Evolutionary conservation across 2,888 invertebrate genomes (phyloP).

Genomic region (Lasius platythorax): DNA sequence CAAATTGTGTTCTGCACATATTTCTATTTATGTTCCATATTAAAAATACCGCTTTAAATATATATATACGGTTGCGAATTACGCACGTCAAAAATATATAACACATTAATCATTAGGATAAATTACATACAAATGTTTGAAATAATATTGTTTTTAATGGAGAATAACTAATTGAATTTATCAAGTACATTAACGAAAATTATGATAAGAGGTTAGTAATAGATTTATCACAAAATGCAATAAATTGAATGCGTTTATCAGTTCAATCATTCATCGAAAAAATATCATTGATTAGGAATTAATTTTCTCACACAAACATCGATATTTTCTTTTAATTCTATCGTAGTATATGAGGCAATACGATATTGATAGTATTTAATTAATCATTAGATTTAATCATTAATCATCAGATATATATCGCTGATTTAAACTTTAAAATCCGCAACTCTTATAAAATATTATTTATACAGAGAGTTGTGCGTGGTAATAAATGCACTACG

Average conservation of each 20-base stretch:
- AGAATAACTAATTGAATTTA: not conserved
- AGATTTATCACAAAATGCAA: conserved; percentile 21
- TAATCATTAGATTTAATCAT: conserved; percentile 21
- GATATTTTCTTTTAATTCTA: conserved; percentile 11
- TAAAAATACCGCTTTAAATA: not conserved
- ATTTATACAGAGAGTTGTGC: conserved; percentile 12
- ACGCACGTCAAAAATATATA: not conserved
- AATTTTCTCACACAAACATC: conserved; percentile 2
- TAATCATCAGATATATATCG: not conserved
- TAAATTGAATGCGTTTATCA: conserved; percentile 5
- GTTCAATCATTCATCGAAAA: not conserved
- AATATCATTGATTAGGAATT: not conserved
- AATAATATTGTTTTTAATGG: not conserved
- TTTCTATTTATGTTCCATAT: not conserved
- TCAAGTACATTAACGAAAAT: not conserved
- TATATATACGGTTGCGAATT: not conserved
- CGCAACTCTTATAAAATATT: not conserved
- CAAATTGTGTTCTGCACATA: not conserved
- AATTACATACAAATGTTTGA: too few relatives aligned
- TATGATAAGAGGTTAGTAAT: not conserved
- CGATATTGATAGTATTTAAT: conserved; percentile 48
- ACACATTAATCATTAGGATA: not conserved
- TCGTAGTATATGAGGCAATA: conserved; percentile 3
- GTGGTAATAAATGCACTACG: conserved; percentile 41
- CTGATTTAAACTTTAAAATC: conserved; percentile 34